Evolutionary conservation across 2,888 invertebrate genomes (phyloP).

Genomic region (Thymelicus lineola): DNA sequence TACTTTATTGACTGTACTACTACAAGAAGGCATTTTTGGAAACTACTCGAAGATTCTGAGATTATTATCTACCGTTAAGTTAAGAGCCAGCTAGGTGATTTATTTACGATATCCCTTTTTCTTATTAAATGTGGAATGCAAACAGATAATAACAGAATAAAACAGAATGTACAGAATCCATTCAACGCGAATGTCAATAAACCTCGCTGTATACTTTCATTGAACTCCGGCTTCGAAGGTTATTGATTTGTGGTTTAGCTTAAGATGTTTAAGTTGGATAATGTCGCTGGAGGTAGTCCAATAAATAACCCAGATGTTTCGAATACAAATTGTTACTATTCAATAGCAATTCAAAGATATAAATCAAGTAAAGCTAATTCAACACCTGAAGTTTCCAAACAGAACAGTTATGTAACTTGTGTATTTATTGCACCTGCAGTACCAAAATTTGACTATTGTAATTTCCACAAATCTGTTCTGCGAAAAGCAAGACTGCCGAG

Average conservation of each 20-base stretch:
- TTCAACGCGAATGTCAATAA: background rate
- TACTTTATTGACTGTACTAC: too few species aligned
- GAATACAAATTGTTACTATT: too few species aligned
- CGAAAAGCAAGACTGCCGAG: background rate
- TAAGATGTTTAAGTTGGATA: background rate
- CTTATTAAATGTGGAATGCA: background rate
- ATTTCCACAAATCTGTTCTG: background rate
- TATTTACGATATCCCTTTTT: background rate
- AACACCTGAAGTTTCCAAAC: too few species aligned
- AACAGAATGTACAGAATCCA: constrained; percentile 1
- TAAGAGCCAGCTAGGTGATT: background rate
- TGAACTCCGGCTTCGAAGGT: constrained; percentile 11
- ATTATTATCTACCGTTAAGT: background rate
- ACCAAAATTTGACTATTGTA: background rate
- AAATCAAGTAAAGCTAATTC: too few species aligned
- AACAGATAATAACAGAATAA: background rate
- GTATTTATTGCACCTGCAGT: background rate
- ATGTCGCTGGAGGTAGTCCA: background rate
- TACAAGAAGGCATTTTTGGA: too few species aligned
- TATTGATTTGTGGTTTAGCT: constrained; percentile 5
- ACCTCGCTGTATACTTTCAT: background rate
- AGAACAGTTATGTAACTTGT: too few species aligned
- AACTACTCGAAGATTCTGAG: background rate
- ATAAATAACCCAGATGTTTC: background rate
- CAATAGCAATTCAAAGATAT: too few species aligned